Evolutionary conservation across 2,888 invertebrate genomes (phyloP).

Genomic region (Cryptops parisi): DNA sequence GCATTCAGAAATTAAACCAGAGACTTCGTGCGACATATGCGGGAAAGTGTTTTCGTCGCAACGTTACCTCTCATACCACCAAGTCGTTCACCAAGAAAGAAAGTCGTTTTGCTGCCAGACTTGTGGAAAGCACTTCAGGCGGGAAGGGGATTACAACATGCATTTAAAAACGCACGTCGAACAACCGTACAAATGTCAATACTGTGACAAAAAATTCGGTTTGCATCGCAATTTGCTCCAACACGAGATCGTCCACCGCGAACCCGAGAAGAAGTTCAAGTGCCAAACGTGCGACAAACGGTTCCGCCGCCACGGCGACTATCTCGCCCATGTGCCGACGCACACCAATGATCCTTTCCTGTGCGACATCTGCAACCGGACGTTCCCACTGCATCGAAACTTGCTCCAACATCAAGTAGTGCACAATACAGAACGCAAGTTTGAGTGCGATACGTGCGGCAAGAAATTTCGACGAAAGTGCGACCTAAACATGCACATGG

Average conservation of each 20-base stretch:
- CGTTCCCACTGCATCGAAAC: not conserved
- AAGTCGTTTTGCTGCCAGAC: not conserved
- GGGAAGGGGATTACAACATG: not conserved
- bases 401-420: not conserved
- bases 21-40: too few relatives aligned
- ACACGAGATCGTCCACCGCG: not conserved
- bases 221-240: not conserved
- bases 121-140: not conserved
- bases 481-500: not conserved
- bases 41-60: not conserved
- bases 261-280: not conserved
- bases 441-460: not conserved
- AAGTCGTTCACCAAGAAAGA: not conserved
- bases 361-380: not conserved
- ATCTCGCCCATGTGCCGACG: not conserved
- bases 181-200: not conserved
- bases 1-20: too few relatives aligned
- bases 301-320: not conserved
- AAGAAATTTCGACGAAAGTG: not conserved
- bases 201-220: not conserved
- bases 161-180: not conserved
- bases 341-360: not conserved
- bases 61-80: not conserved
- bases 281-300: not conserved
- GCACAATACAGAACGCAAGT: not conserved